Conservation (phyloP, 2,888 invertebrate genomes). For the Amphiduros pacificus region DNA sequence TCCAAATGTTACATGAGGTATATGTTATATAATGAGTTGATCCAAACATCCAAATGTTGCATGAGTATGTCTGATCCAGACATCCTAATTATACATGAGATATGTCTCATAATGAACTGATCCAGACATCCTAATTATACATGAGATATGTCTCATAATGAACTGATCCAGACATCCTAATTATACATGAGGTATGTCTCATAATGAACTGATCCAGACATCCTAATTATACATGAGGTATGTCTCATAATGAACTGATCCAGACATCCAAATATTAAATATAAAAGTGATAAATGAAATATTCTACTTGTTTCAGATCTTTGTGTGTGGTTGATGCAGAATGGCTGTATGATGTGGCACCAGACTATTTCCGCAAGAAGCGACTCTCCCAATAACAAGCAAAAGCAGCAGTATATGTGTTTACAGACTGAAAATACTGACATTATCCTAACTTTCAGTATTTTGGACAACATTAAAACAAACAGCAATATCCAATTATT, state of each 20-base stretch:
- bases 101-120: no score
- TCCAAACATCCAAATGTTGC: background rate
- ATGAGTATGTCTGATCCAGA: background rate
- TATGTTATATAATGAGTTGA: background rate
- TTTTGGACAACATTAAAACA: no score
- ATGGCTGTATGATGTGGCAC: slow-evolving; percentile 72
- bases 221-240: background rate
- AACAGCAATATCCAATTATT: no score
- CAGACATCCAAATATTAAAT: background rate
- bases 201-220: background rate
- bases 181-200: background rate
- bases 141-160: background rate
- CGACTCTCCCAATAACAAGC: no score
- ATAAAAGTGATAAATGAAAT: background rate
- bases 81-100: background rate
- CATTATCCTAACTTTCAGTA: no score
- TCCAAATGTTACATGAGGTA: background rate
- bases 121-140: background rate
- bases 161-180: background rate
- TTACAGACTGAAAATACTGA: no score
- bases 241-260: no score
- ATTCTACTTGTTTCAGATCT: slow-evolving; percentile 59
- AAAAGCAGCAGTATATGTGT: no score
- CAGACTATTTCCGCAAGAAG: slow-evolving; percentile 56
- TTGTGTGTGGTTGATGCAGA: slow-evolving; percentile 77